phyloP scores from a whole-genome alignment of 2,888 invertebrate species.

The Zygaena filipendulae region DNA sequence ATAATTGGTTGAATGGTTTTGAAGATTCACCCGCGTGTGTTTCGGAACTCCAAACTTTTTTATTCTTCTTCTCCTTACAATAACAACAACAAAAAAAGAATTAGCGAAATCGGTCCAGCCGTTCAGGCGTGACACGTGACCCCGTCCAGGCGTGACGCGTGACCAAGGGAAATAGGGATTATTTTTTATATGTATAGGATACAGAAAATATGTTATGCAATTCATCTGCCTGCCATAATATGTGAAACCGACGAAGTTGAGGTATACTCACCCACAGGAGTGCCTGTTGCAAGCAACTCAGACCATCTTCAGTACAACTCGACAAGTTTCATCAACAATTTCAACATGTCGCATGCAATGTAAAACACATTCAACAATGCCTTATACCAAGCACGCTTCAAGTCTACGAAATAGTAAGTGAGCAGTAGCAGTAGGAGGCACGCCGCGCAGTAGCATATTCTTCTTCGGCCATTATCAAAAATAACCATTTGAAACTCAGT shows the following conservation, averaged over 20 bases:
- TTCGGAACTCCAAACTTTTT: too few species aligned
- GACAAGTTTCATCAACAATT: slow-evolving; percentile 51
- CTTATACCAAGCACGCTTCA: slow-evolving; percentile 50
- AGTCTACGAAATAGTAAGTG: slow-evolving; percentile 39
- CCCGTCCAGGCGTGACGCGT: too few species aligned
- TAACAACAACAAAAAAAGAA: too few species aligned
- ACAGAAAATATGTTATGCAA: background rate
- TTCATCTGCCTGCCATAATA: too few species aligned
- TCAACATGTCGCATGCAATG: slow-evolving; percentile 47
- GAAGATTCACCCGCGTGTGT: too few species aligned
- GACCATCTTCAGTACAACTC: slow-evolving; percentile 43
- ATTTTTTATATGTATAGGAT: too few species aligned
- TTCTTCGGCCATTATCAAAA: slow-evolving; percentile 37
- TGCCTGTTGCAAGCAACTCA: slow-evolving; percentile 17
- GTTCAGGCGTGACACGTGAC: too few species aligned
- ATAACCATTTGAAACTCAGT: slow-evolving; percentile 48
- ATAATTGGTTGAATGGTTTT: too few species aligned
- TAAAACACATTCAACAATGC: slow-evolving; percentile 47
- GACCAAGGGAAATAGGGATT: too few species aligned
- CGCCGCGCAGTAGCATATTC: slow-evolving; percentile 35
- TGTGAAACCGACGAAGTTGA: background rate
- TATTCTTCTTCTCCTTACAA: too few species aligned
- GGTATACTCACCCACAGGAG: slow-evolving; percentile 22
- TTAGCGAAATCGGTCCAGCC: too few species aligned
- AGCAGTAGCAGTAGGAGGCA: slow-evolving; percentile 30